phyloP scores from a whole-genome alignment of 2,113 vertebrate genomes.

The Triplophysa siluroides region DNA sequence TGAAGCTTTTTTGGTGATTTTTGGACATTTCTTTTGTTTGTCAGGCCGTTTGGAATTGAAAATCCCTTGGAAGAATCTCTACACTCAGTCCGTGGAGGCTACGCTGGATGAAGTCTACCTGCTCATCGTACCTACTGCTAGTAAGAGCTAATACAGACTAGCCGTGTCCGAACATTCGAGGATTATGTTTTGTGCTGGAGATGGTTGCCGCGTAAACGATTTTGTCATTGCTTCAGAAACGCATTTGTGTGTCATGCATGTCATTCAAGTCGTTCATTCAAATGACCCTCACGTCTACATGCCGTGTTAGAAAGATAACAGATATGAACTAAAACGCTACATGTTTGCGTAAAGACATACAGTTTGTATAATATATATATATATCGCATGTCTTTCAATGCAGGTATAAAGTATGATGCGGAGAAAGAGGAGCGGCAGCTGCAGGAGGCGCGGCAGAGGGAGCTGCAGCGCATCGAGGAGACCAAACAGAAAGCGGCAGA shows the following conservation, averaged over 20 bases:
- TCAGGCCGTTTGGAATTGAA: conserved; percentile 87
- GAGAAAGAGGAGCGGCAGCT: conserved; percentile 91
- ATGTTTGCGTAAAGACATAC: too few species aligned
- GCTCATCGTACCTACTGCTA: conserved; percentile 94
- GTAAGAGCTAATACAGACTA: conserved; percentile 64
- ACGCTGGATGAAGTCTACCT: conserved; percentile 91
- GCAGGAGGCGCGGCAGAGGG: conserved; percentile 88
- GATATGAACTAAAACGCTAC: too few species aligned
- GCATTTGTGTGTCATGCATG: too few species aligned
- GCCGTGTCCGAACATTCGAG: too few species aligned
- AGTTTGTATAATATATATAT: too few species aligned
- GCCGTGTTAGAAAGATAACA: too few species aligned
- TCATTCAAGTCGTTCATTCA: too few species aligned
- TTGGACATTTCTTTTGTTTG: conserved; percentile 42
- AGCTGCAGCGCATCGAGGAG: conserved; percentile 93
- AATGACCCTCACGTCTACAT: too few species aligned
- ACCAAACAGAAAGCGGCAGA: conserved; percentile 92
- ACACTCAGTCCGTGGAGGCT: conserved; percentile 93
- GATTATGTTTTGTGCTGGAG: too few species aligned
- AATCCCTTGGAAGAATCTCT: conserved; percentile 98
- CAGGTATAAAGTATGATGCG: conserved; percentile 95
- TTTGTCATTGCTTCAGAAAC: too few species aligned
- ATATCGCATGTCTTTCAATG: not conserved
- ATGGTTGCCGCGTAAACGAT: too few species aligned
- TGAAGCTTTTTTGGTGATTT: not conserved